Evolutionary conservation across 2,888 invertebrate species (phyloP), one percentile per base, ranked within the genome.

Genomic region (Apoda limacodes): DNA sequence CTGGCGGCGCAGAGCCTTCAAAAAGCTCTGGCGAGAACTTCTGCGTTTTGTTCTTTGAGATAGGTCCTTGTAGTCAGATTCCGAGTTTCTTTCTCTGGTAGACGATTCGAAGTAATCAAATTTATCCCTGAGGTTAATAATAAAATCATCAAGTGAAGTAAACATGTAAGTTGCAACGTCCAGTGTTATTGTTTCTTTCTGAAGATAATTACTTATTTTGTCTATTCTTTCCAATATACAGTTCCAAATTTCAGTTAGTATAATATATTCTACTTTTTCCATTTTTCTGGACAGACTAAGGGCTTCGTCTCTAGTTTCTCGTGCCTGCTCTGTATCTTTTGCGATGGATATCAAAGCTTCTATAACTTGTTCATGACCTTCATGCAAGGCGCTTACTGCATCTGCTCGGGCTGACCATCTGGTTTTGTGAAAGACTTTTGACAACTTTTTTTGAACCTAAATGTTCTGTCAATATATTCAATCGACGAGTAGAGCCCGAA

Each of bases 371-470:
- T 43, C 40, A 39, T 45, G 34, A 45, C 43, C 45, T 20, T 22
- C 28, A 32, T 41, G 40, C 38, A 46, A 42, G 26, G 43, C 43
- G 23, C 32, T 40, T 24, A 46, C 34, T 38, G 43, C 46, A 40
- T 49, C 42, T 37, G 43, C 48, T 29, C 48, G 42, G 30, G 47
- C 45, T 36, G 48, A 49, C 49, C 49, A 52, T 46, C 48, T 44
- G 24, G 50, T 52, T 43, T 44, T n/a, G 41, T 32, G 45, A 46
- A 32, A 48, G 42, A 32, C 29, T 32, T 37, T 51, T n/a, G n/a
- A n/a, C n/a, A n/a, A 45, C 40, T 42, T 37, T 46, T 34, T 46
- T 46, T 38, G 34, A 33, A 42, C 43, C n/a, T 36, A 43, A 38
- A 40, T 40, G 34, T 37, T 45, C 39, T 32, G 13, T 13, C 3